These are phyloP conservation scores for Poeciliopsis turrubarensis DNA, from an alignment of 2,113 vertebrate species.

Conservation along the genomic window DNA sequence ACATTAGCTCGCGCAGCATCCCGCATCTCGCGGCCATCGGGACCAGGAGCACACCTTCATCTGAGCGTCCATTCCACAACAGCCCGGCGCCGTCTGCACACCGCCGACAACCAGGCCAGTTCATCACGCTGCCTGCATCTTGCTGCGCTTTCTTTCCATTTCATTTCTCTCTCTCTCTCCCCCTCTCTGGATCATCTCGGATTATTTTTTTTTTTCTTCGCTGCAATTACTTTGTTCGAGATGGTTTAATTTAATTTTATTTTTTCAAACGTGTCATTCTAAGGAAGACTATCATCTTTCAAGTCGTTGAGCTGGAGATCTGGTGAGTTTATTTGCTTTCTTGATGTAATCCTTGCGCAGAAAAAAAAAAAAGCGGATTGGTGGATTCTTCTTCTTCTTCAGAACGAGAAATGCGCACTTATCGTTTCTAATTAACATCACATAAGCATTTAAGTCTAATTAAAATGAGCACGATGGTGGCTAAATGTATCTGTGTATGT, in stretches of 20 bases:
- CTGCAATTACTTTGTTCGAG: conserved; percentile 27
- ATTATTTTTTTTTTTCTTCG: conserved; percentile 33
- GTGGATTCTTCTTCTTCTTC: not conserved
- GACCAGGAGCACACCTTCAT: conserved; percentile 75
- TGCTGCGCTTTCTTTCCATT: not conserved
- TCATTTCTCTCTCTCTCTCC: not conserved
- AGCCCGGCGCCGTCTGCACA: conserved; percentile 62
- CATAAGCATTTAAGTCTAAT: rapidly evolving
- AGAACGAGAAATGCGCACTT: conserved; percentile 11
- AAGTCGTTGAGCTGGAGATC: conserved; percentile 32
- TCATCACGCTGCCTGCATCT: conserved; percentile 20
- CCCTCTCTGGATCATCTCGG: conserved; percentile 25
- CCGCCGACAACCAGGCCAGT: conserved; percentile 43
- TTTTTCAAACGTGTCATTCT: conserved; percentile 25
- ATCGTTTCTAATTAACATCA: not conserved
- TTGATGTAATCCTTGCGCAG: not conserved
- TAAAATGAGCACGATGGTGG: not conserved
- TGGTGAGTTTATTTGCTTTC: conserved; percentile 55
- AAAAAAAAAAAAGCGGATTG: no score
- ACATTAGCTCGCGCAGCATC: conserved; percentile 68
- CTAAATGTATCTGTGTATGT: not conserved
- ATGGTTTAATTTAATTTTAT: conserved; percentile 58
- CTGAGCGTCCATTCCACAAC: conserved; percentile 73
- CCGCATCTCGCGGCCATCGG: conserved; percentile 69
- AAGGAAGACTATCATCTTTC: conserved; percentile 31